Evolutionary conservation across 1,140 invertebrate genomes (phyloP).

Genomic region (Aphaenogaster rudis): DNA sequence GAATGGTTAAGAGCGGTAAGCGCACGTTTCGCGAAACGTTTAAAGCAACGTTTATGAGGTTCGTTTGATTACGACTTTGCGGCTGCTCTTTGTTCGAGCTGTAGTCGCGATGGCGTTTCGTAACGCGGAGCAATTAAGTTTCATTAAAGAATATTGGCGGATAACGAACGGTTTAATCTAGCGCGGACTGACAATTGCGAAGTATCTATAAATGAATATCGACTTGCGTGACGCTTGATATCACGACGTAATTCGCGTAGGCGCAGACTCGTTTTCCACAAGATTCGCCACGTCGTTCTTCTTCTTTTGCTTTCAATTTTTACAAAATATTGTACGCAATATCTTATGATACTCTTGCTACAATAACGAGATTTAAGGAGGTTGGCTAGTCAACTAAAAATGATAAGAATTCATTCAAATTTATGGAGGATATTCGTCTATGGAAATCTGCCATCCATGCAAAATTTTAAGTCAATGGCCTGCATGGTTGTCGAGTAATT

Average conservation of each 20-base stretch:
- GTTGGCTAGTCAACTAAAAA: no score
- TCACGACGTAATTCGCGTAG: background rate
- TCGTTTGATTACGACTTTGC: conserved; percentile 18
- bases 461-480: no score
- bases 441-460: no score
- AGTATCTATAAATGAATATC: conserved; percentile 29
- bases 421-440: no score
- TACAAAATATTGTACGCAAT: background rate
- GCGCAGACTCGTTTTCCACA: background rate
- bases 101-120: conserved; percentile 4
- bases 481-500: no score
- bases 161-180: conserved; percentile 29
- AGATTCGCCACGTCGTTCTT: background rate
- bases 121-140: conserved; percentile 39
- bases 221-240: background rate
- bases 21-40: background rate
- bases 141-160: conserved; percentile 52
- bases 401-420: no score
- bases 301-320: background rate
- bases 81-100: conserved; percentile 1
- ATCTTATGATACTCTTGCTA: background rate
- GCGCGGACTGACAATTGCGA: conserved; percentile 18
- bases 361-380: background rate
- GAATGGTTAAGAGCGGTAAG: background rate
- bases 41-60: background rate